Evolutionary conservation across 2,888 invertebrate genomes (phyloP), one percentile per base, ranked within the genome.

Genomic region (Aspidiotus rigidus): DNA sequence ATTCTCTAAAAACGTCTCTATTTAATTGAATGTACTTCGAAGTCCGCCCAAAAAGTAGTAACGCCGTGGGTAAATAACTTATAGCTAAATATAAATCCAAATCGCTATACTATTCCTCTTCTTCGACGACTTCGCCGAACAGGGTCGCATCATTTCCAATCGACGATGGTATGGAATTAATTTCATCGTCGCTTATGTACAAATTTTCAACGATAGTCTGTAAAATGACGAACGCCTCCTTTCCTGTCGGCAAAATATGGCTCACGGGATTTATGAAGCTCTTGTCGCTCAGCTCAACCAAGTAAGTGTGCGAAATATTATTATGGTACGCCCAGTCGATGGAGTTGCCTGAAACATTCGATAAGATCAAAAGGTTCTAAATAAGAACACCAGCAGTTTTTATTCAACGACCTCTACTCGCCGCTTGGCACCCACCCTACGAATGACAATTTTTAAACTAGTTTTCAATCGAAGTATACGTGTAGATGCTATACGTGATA

Each of bases 161-260:
- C 53, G 64, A 55, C 11, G 57, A 16, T n/a, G 57, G 17, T 57
- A 57, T 17, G 57, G 15, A 16, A 15, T 53, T 41, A 11, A 49
- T 54, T 54, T 63, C 63, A 7, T 57, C 16, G 11, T 42, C 54
- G 55, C 11, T 40, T 40, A 49, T 54, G 16, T 64, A 40, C 41
- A 64, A 54, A 41, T 64, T 53, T 54, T 64, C 55, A 55, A 64
- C 55, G 17, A 64, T 15, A 16, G 64, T 64, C 64, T 54, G 41
- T n/a, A 40, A n/a, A 13, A 64, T 64, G 41, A 86, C 85, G 81
- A 86, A 87, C n/a, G 88, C 88, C 79, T 92, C 91, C 64, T 83
- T 82, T 0, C 88, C 87, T 0, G 88, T 87, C 0, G 87, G 82
- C 42, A 86, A 82, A 73, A 92, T 92, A 75, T 86, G 85, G 0